Evolutionary conservation across 2,113 vertebrate species (phyloP).

Genomic region (Eurystomus gularis): DNA sequence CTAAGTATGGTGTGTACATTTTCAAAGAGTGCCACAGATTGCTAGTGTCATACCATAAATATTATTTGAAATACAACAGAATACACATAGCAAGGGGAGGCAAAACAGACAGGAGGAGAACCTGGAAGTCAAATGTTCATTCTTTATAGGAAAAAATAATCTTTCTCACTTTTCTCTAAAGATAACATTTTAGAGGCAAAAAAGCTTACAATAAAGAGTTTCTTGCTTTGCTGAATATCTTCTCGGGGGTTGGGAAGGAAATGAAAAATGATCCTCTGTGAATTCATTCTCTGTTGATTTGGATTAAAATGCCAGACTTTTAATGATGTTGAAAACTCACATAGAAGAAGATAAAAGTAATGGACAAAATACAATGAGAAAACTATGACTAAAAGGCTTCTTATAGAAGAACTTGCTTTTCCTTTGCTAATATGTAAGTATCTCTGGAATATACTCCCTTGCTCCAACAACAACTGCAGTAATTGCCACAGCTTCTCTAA

Average conservation of each 20-base stretch:
- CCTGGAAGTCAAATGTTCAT: not conserved
- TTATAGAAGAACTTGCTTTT: not conserved
- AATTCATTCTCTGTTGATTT: not conserved
- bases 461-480: not conserved
- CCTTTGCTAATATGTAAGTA: not conserved
- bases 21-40: not conserved
- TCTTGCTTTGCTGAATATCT: not conserved
- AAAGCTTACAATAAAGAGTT: not conserved
- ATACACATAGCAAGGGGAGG: not conserved
- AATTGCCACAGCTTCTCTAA: not conserved
- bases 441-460: not conserved
- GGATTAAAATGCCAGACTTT: not conserved
- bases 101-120: not conserved
- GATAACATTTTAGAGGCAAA: not conserved
- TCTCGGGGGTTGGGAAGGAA: not conserved
- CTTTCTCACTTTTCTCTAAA: not conserved
- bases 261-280: not conserved
- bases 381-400: not conserved
- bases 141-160: not conserved
- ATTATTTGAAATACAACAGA: not conserved
- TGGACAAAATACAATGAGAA: not conserved
- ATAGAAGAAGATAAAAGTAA: not conserved
- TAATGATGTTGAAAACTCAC: not conserved
- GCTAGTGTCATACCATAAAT: not conserved
- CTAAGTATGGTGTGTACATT: not conserved